phyloP scores from a whole-genome alignment of 1,140 invertebrate species.

The Phenacoccus solenopsis region DNA sequence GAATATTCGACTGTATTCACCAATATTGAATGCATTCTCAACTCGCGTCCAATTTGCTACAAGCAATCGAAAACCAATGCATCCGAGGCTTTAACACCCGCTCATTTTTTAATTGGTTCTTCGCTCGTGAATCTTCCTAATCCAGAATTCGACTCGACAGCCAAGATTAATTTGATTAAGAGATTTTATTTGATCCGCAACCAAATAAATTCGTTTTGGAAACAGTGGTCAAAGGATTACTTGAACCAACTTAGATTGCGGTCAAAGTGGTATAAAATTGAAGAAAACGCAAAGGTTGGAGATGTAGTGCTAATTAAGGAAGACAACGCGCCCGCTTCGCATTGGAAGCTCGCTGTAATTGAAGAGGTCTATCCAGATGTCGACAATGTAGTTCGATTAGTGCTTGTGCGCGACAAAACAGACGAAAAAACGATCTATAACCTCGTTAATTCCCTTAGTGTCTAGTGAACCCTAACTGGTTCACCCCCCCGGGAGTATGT shows the following conservation, averaged over 20 bases:
- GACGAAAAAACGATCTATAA: background rate
- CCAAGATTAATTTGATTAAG: constrained; percentile 22
- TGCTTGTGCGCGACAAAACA: background rate
- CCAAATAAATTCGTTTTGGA: constrained; percentile 27
- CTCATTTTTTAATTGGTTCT: constrained; percentile 28
- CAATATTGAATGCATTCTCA: constrained; percentile 31
- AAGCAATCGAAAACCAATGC: constrained; percentile 29
- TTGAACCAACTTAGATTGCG: constrained; percentile 27
- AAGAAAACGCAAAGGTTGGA: background rate
- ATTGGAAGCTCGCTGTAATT: constrained; percentile 30
- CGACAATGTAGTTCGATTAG: constrained; percentile 27
- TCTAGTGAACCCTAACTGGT: no score
- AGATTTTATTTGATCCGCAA: constrained; percentile 24
- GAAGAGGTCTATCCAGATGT: constrained; percentile 24
- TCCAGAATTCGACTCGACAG: constrained; percentile 5
- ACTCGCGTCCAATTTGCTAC: constrained; percentile 33
- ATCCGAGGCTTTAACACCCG: constrained; percentile 28
- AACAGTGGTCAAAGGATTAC: constrained; percentile 28
- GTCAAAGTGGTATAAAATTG: constrained; percentile 26
- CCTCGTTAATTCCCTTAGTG: background rate
- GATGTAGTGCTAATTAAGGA: constrained; percentile 5
- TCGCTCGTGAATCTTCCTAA: constrained; percentile 20
- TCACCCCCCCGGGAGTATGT: no score
- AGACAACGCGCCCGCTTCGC: background rate
- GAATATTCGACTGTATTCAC: constrained; percentile 29